Conservation (phyloP, 2,113 vertebrate genomes). For the Crotalus viridis region DNA sequence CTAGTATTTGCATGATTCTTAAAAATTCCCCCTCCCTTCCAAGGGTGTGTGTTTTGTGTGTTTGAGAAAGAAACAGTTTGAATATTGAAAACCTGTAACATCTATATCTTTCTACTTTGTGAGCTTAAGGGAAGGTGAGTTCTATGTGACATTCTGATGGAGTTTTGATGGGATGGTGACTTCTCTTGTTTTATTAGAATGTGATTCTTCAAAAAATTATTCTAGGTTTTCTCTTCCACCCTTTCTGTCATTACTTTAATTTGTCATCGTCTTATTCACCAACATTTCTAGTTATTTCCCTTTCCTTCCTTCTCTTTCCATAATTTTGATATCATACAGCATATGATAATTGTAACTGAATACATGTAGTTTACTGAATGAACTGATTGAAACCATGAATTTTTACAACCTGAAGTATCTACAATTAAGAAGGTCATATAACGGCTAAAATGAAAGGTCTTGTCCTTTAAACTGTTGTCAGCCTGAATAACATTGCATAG, state of each 20-base stretch:
- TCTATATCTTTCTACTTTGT: not conserved
- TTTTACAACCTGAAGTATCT: not conserved
- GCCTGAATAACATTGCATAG: not conserved
- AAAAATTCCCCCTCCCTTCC: not conserved
- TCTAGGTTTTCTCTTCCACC: not conserved
- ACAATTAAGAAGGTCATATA: not conserved
- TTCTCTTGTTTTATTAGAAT: not conserved
- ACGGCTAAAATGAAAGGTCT: not conserved
- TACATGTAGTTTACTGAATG: not conserved
- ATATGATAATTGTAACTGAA: not conserved
- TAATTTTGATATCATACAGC: not conserved
- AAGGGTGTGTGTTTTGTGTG: not conserved
- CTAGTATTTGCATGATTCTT: not conserved
- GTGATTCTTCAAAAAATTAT: not conserved
- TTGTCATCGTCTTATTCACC: not conserved
- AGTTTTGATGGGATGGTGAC: not conserved
- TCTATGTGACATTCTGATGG: not conserved
- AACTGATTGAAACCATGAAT: not conserved
- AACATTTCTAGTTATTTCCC: not conserved
- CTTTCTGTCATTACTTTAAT: not conserved
- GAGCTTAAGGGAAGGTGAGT: not conserved
- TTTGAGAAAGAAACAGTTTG: not conserved
- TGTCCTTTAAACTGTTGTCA: not conserved
- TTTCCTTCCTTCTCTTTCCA: not conserved
- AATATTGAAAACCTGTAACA: not conserved